A percentile compares a stretch with the other conserved stretches of the same genome.
phyloP scores from a whole-genome alignment of 2,113 vertebrate genomes.

The Zosterops hypoxanthus region DNA sequence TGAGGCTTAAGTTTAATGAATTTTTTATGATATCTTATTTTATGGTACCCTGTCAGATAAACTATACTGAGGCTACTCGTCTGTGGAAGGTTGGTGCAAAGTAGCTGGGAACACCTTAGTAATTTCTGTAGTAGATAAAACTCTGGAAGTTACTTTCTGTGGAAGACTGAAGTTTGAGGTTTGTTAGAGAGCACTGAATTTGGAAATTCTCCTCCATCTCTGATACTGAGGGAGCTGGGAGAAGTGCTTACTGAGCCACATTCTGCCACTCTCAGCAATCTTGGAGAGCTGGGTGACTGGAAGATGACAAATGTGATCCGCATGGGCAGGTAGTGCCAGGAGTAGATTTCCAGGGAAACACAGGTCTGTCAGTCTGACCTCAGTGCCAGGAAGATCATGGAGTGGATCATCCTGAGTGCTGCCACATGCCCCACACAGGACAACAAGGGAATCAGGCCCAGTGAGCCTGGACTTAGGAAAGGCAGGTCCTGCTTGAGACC shows the following conservation, averaged over 20 bases:
- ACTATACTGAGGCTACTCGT: background rate
- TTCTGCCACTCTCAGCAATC: background rate
- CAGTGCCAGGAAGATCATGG: background rate
- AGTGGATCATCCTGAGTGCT: background rate
- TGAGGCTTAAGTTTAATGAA: slow-evolving; percentile 47
- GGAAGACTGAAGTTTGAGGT: background rate
- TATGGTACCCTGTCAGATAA: slow-evolving; percentile 18
- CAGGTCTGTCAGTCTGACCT: background rate
- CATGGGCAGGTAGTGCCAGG: background rate
- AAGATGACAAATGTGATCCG: background rate
- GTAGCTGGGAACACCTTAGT: background rate
- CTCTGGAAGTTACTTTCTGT: background rate
- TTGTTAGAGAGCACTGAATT: background rate
- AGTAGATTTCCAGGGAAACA: background rate
- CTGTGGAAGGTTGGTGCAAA: background rate
- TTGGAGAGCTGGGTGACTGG: no score
- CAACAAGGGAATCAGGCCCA: background rate
- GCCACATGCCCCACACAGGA: accelerated
- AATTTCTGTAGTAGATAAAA: background rate
- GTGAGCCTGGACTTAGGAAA: accelerated
- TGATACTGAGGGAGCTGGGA: background rate
- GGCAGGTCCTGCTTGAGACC: background rate
- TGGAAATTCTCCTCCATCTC: background rate
- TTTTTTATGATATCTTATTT: slow-evolving; percentile 16
- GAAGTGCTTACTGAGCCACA: background rate